phyloP scores from a whole-genome alignment of 2,888 invertebrate species.

The Drosophila sordidula region DNA sequence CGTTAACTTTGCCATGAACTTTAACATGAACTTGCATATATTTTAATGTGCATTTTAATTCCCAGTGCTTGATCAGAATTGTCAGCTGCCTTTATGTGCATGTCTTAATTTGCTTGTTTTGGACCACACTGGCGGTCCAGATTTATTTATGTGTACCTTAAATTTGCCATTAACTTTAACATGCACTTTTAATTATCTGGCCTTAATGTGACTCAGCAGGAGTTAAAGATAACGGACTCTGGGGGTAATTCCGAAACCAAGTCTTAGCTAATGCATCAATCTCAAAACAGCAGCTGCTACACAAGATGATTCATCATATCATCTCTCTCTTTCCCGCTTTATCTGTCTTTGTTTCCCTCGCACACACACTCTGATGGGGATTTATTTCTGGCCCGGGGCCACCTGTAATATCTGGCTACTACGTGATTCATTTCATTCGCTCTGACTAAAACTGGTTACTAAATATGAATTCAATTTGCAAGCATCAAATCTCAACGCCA shows the following conservation, averaged over 20 bases:
- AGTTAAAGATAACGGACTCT: background rate
- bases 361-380: background rate
- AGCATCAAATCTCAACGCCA: background rate
- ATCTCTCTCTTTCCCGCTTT: background rate
- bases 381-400: constrained; percentile 1
- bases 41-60: too few relatives aligned
- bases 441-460: constrained; percentile 19
- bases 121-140: too few relatives aligned
- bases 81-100: too few relatives aligned
- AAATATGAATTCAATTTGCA: constrained; percentile 5
- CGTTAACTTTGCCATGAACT: too few relatives aligned
- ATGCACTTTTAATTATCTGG: background rate
- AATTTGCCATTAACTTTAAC: constrained; percentile 13
- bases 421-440: constrained; percentile 17
- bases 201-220: constrained; percentile 24
- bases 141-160: background rate
- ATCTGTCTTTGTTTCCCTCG: background rate
- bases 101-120: too few relatives aligned
- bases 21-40: too few relatives aligned
- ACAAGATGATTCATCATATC: constrained; percentile 17
- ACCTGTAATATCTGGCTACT: constrained; percentile 3
- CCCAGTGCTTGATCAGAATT: too few relatives aligned
- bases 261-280: constrained; percentile 24
- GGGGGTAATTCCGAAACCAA: constrained; percentile 12
- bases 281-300: constrained; percentile 11